Evolutionary conservation across 2,888 invertebrate species (phyloP).

Genomic region (Stomorhina lunata): DNA sequence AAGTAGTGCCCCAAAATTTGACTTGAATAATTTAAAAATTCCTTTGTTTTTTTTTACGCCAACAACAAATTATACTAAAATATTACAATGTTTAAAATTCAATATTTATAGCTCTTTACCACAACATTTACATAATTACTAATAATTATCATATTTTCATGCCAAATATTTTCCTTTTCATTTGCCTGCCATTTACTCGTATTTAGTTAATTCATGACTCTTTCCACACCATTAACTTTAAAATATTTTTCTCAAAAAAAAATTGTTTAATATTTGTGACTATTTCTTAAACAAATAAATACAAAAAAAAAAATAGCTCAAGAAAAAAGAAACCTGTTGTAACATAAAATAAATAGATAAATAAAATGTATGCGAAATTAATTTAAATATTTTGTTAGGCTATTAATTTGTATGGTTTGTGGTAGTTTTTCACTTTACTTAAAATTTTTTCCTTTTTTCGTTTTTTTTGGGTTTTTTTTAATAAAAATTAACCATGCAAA

Average conservation of each 20-base stretch:
- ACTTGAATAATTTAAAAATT: neutral
- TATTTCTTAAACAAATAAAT: neutral
- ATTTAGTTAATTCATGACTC: no score
- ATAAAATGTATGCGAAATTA: slow-evolving; percentile 49
- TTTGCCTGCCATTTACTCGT: neutral
- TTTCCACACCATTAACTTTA: neutral
- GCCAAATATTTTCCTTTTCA: slow-evolving; percentile 19
- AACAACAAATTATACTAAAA: no score
- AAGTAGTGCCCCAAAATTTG: no score
- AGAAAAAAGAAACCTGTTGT: slow-evolving; percentile 39
- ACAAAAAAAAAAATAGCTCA: no score
- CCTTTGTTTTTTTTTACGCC: neutral
- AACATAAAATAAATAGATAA: no score
- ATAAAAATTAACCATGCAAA: slow-evolving; percentile 40
- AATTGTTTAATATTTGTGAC: neutral
- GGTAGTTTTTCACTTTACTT: neutral
- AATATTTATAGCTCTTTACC: neutral
- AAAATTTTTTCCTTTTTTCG: neutral
- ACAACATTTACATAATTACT: slow-evolving; percentile 45
- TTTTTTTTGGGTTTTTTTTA: slow-evolving; percentile 28
- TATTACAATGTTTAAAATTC: no score
- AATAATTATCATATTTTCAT: slow-evolving; percentile 54
- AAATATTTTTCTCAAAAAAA: neutral
- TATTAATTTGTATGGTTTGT: slow-evolving; percentile 54
- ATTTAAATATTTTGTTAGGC: slow-evolving; percentile 58